These are phyloP conservation scores for Drosophila punjabiensis DNA, from an alignment of 1,140 invertebrate species.

Conservation along the genomic window DNA sequence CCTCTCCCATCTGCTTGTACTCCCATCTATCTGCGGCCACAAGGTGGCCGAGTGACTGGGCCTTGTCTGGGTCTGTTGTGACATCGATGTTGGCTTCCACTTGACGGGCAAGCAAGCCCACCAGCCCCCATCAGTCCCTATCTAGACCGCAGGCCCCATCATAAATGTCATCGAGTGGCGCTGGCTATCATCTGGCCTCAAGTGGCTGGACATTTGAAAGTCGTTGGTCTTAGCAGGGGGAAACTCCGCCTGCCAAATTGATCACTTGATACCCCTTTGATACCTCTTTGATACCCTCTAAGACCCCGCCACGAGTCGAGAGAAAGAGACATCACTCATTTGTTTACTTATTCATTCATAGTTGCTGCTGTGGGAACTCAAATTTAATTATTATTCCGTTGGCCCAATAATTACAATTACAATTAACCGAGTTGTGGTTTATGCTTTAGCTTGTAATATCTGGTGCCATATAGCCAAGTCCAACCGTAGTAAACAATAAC, in stretches of 20 bases:
- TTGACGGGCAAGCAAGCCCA: constrained; percentile 3
- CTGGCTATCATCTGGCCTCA: constrained; percentile 44
- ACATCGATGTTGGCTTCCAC: constrained; percentile 32
- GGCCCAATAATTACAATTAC: constrained; percentile 28
- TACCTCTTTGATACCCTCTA: background rate
- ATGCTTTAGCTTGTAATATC: fast-evolving
- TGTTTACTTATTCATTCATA: constrained; percentile 16
- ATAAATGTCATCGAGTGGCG: constrained; percentile 37
- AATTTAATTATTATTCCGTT: constrained; percentile 17
- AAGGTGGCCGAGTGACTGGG: constrained; percentile 20
- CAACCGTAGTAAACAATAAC: constrained; percentile 38
- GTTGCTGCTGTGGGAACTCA: constrained; percentile 13
- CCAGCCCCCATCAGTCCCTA: constrained; percentile 2
- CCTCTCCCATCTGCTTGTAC: background rate
- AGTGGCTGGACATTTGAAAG: constrained; percentile 59
- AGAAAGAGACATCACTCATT: background rate
- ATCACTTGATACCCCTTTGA: constrained; percentile 21
- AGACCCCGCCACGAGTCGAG: constrained; percentile 5
- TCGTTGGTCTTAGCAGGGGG: constrained; percentile 35
- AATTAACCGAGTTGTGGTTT: constrained; percentile 40
- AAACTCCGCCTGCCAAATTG: constrained; percentile 26
- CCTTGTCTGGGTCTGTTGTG: constrained; percentile 30
- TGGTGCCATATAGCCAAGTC: background rate
- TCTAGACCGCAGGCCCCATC: constrained; percentile 25
- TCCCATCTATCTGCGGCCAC: background rate